Evolutionary conservation across 1,140 invertebrate species (phyloP).

Genomic region (Cyclargus thomasi): DNA sequence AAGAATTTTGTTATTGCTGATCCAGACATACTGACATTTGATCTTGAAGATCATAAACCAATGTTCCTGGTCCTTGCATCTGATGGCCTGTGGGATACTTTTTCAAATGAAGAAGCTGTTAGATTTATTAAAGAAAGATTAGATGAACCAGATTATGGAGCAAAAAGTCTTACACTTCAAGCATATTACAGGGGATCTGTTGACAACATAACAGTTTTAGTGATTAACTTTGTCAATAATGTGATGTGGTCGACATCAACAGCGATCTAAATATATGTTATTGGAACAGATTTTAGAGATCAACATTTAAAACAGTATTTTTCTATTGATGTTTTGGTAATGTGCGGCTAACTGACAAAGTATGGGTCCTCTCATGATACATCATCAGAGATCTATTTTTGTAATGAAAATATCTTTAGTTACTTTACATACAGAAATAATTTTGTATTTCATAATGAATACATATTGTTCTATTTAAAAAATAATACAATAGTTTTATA

Average conservation of each 20-base stretch:
- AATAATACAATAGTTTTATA: slow-evolving; percentile 3
- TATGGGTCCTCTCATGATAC: not conserved
- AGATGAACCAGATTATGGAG: slow-evolving; percentile 90
- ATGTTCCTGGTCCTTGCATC: slow-evolving; percentile 94
- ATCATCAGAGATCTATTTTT: slow-evolving; percentile 13
- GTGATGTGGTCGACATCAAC: not conserved
- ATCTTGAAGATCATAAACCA: slow-evolving; percentile 88
- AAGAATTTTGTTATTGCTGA: slow-evolving; percentile 94
- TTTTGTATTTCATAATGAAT: not conserved
- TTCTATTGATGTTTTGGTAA: slow-evolving; percentile 12
- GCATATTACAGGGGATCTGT: slow-evolving; percentile 94
- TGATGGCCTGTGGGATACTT: slow-evolving; percentile 97
- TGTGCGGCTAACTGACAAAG: not conserved
- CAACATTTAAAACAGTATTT: slow-evolving; percentile 10
- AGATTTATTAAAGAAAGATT: slow-evolving; percentile 89
- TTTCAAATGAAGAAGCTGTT: slow-evolving; percentile 94
- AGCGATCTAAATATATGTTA: not conserved
- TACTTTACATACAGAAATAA: not conserved
- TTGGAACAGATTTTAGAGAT: not conserved
- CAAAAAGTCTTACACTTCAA: slow-evolving; percentile 91
- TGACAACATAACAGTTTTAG: slow-evolving; percentile 96
- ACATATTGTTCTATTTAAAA: not conserved
- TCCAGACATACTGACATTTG: slow-evolving; percentile 96
- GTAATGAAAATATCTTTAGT: not conserved
- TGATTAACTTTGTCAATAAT: slow-evolving; percentile 88